Conservation (phyloP, 2,797 vertebrate species). For the Babyrousa celebensis region DNA sequence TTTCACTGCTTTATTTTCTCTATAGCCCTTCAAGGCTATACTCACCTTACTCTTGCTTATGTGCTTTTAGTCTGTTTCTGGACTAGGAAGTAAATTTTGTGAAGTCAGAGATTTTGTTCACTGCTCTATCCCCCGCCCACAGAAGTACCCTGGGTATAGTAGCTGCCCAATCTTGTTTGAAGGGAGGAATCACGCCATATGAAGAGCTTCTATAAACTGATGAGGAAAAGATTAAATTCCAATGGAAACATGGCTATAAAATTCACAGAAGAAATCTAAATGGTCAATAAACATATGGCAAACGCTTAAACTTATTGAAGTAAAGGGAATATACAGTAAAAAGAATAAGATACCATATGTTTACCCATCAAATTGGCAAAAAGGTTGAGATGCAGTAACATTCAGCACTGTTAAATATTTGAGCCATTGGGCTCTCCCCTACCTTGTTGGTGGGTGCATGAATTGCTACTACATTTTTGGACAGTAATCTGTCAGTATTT, state of each 20-base stretch:
- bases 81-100: background rate
- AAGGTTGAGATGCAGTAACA: background rate
- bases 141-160: background rate
- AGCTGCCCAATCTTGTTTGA: background rate
- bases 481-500: background rate
- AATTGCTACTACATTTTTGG: background rate
- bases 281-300: background rate
- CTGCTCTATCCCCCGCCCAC: background rate
- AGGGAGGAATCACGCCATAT: background rate
- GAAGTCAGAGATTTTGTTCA: background rate
- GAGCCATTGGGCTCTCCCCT: background rate
- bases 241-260: background rate
- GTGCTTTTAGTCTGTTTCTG: background rate
- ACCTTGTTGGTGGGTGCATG: background rate
- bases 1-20: background rate
- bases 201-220: background rate
- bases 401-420: background rate
- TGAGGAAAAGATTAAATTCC: background rate
- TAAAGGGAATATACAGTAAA: conserved; percentile 14
- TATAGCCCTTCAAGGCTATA: background rate
- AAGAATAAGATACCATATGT: background rate
- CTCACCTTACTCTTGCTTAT: background rate
- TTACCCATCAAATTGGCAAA: background rate
- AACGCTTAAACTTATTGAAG: conserved; percentile 21
- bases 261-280: background rate